Percentiles rank a stretch among this genome's conserved stretches.
phyloP scores from a whole-genome alignment of 2,797 vertebrate species.

The Crypturellus tataupa region DNA sequence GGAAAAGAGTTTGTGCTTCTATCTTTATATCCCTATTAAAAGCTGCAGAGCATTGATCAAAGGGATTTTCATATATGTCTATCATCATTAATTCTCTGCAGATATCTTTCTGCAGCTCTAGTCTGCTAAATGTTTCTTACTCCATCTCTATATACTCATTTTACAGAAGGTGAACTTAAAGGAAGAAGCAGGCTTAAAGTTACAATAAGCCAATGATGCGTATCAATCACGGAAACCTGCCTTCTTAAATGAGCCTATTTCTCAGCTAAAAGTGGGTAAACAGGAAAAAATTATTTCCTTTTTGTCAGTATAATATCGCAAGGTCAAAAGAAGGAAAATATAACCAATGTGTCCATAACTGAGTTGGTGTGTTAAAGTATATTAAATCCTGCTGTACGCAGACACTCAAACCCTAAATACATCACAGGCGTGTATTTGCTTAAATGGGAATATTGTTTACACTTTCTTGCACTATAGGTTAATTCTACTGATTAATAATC shows the following conservation, averaged over 20 bases:
- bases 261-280: slow-evolving; percentile 8
- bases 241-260: slow-evolving; percentile 19
- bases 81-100: not conserved
- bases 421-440: not conserved
- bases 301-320: not conserved
- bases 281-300: not conserved
- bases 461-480: not conserved
- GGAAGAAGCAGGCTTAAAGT: not conserved
- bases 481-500: not conserved
- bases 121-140: not conserved
- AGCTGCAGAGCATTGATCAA: not conserved
- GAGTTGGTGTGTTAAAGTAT: not conserved
- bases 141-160: not conserved
- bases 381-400: not conserved
- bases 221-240: not conserved
- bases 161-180: not conserved
- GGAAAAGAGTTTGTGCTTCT: not conserved
- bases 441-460: not conserved
- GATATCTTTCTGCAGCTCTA: not conserved
- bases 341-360: not conserved
- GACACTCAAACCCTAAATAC: not conserved
- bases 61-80: not conserved
- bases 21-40: not conserved
- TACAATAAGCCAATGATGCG: not conserved
- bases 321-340: not conserved